Evolutionary conservation across 2,113 vertebrate genomes (phyloP).

Genomic region (Channa maculata): DNA sequence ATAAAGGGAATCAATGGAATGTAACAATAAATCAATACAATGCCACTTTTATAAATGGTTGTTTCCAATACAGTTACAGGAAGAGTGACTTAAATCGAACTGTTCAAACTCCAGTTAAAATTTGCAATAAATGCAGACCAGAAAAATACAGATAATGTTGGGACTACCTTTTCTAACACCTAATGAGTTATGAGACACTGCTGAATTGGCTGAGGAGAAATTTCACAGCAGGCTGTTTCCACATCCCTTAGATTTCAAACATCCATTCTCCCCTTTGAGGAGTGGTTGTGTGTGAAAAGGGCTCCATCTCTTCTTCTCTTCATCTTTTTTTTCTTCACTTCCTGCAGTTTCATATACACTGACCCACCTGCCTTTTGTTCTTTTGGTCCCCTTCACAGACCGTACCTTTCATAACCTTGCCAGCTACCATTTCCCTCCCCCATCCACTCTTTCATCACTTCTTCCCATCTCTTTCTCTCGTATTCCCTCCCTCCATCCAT

Average conservation of each 20-base stretch:
- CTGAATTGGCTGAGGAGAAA: slow-evolving; percentile 44
- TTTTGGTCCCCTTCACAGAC: slow-evolving; percentile 12
- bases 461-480: slow-evolving; percentile 16
- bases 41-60: too few species aligned
- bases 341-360: slow-evolving; percentile 10
- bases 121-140: too few species aligned
- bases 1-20: too few species aligned
- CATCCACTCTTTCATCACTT: slow-evolving; percentile 50
- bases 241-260: slow-evolving; percentile 52
- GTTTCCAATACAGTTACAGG: too few species aligned
- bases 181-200: slow-evolving; percentile 57
- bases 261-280: slow-evolving; percentile 31
- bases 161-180: slow-evolving; percentile 49
- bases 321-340: neutral
- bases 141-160: slow-evolving; percentile 19
- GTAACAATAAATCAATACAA: too few species aligned
- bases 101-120: too few species aligned
- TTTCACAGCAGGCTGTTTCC: slow-evolving; percentile 44
- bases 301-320: neutral
- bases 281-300: slow-evolving; percentile 5
- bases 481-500: slow-evolving; percentile 32
- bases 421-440: slow-evolving; percentile 48
- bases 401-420: slow-evolving; percentile 51
- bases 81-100: too few species aligned
- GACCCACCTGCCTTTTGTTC: slow-evolving; percentile 2